Percentiles rank a stretch among this genome's conserved stretches.
Conservation (phyloP, 2,797 vertebrate genomes). For the Enteromius anoplus region DNA sequence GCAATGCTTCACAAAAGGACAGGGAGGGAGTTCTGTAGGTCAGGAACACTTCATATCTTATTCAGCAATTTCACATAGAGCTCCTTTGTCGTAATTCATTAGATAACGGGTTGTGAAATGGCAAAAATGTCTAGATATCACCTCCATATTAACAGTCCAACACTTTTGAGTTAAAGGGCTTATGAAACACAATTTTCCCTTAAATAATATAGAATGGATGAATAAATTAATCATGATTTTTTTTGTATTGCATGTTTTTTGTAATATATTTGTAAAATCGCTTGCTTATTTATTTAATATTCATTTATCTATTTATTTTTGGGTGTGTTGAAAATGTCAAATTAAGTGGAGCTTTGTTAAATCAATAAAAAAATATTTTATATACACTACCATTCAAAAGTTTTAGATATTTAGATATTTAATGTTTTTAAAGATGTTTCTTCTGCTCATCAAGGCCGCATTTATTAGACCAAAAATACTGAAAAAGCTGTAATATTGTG, state of each 20-base stretch:
- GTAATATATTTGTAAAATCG: no score
- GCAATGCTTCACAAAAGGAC: conserved; percentile 18
- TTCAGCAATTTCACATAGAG: conserved; percentile 8
- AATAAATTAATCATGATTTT: neutral
- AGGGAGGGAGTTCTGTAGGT: conserved; percentile 19
- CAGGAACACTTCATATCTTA: conserved; percentile 9
- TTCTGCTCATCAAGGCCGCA: no score
- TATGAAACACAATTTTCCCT: neutral
- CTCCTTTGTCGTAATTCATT: neutral
- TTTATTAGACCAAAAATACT: no score
- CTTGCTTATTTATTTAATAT: no score
- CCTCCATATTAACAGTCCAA: neutral
- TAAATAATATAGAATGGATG: neutral
- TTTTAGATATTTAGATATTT: no score
- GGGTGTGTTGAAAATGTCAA: no score
- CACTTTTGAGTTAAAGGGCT: neutral
- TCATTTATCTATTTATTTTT: no score
- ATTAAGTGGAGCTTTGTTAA: no score
- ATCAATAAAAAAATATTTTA: no score
- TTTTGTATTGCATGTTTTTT: neutral
- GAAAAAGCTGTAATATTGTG: no score
- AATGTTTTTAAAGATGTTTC: no score
- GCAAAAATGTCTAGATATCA: neutral
- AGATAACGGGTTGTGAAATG: neutral
- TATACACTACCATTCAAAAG: no score